Conservation (phyloP, 2,888 invertebrate genomes). For the Hypsopygia costalis region DNA sequence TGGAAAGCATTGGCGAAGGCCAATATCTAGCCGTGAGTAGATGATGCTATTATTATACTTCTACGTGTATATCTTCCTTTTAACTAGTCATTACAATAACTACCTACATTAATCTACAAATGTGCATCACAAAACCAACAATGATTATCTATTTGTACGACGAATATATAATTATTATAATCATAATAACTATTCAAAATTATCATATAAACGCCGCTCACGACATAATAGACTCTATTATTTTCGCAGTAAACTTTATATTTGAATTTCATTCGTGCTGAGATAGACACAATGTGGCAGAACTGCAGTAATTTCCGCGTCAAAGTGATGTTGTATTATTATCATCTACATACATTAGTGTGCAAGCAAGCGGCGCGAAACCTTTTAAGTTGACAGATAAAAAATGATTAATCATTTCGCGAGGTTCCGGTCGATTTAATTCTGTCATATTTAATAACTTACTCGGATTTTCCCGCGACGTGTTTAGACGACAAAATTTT, state of each 20-base stretch:
- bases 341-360: constrained; percentile 5
- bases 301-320: background rate
- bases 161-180: background rate
- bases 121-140: no score
- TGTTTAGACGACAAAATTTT: no score
- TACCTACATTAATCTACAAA: no score
- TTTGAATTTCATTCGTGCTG: background rate
- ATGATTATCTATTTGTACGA: no score
- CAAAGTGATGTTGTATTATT: constrained; percentile 2
- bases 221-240: background rate
- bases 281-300: background rate
- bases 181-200: background rate
- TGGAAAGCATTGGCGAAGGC: no score
- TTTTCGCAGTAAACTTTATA: background rate
- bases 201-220: background rate
- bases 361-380: constrained; percentile 10
- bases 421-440: background rate
- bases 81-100: no score
- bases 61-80: no score
- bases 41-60: no score
- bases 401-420: background rate
- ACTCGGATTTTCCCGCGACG: no score
- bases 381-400: constrained; percentile 1
- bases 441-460: background rate
- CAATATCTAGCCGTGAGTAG: no score